Conservation (phyloP, 1,140 invertebrate species). For the Heliconius himera region DNA sequence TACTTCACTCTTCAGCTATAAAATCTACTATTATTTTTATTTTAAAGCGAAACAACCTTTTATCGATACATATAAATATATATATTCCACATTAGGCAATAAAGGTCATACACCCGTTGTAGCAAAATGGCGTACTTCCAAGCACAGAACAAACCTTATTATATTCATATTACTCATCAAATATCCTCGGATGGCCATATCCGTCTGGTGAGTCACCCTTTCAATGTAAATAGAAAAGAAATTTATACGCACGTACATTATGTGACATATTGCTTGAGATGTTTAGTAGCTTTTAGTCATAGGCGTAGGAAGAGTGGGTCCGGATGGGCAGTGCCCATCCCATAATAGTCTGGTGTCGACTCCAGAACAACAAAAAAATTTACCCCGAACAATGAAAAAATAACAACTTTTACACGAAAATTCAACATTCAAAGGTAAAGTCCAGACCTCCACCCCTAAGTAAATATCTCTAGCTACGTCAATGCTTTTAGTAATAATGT, state of each 20-base stretch:
- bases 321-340: too few relatives aligned
- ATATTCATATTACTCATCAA: slow-evolving; percentile 57
- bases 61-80: background rate
- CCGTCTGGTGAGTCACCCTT: slow-evolving; percentile 53
- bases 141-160: slow-evolving; percentile 44
- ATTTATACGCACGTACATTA: background rate
- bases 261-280: slow-evolving; percentile 3
- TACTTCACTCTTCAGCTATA: background rate
- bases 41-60: background rate
- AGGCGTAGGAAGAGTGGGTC: too few relatives aligned
- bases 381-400: too few relatives aligned
- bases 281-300: background rate
- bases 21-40: background rate
- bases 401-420: too few relatives aligned
- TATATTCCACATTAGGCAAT: slow-evolving; percentile 6
- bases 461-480: too few relatives aligned
- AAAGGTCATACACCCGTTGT: slow-evolving; percentile 26
- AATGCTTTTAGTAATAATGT: background rate
- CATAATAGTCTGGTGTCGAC: too few relatives aligned
- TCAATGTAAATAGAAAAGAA: slow-evolving; percentile 32
- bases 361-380: too few relatives aligned
- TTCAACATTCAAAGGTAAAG: too few relatives aligned
- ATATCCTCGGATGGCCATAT: slow-evolving; percentile 59
- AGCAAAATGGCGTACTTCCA: slow-evolving; percentile 33
- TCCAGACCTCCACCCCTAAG: too few relatives aligned